Conservation (phyloP, 1,140 invertebrate species). For the Pseudomyrmex flavicornis region DNA sequence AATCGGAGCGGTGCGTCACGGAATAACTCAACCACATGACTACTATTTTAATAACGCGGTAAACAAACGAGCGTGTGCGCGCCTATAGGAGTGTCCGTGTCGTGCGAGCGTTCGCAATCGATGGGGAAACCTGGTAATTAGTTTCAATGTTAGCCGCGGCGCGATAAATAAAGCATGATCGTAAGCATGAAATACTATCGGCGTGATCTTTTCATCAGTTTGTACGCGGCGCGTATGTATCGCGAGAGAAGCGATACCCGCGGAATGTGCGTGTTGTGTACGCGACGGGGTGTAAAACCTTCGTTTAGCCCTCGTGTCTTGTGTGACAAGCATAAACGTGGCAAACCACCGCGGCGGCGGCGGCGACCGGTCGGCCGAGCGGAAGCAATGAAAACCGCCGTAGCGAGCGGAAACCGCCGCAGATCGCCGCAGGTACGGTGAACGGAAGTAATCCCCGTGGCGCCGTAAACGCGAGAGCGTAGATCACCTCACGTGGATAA, state of each 20-base stretch:
- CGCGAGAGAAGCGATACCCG: background rate
- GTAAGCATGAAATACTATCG: slow-evolving; percentile 43
- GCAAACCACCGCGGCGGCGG: slow-evolving; percentile 14
- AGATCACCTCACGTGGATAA: slow-evolving; percentile 58
- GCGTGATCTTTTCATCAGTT: slow-evolving; percentile 45
- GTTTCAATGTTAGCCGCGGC: slow-evolving; percentile 28
- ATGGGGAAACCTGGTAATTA: slow-evolving; percentile 42
- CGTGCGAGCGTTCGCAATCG: background rate
- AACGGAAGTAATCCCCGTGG: slow-evolving; percentile 63
- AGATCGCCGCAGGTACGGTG: slow-evolving; percentile 26
- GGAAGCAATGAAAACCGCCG: slow-evolving; percentile 43
- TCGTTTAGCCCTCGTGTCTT: slow-evolving; percentile 37
- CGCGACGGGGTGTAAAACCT: slow-evolving; percentile 38
- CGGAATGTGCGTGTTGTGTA: background rate
- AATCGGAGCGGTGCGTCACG: background rate
- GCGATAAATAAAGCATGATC: slow-evolving; percentile 26
- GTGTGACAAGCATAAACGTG: slow-evolving; percentile 57
- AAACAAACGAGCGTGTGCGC: slow-evolving; percentile 30
- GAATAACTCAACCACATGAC: slow-evolving; percentile 3
- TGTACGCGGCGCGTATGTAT: background rate
- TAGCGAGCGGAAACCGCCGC: slow-evolving; percentile 26
- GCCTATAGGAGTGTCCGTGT: background rate
- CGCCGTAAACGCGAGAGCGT: slow-evolving; percentile 56
- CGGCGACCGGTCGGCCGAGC: background rate
- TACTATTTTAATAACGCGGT: slow-evolving; percentile 25